phyloP scores from a whole-genome alignment of 1,140 invertebrate species.

The Bombus terrestris region DNA sequence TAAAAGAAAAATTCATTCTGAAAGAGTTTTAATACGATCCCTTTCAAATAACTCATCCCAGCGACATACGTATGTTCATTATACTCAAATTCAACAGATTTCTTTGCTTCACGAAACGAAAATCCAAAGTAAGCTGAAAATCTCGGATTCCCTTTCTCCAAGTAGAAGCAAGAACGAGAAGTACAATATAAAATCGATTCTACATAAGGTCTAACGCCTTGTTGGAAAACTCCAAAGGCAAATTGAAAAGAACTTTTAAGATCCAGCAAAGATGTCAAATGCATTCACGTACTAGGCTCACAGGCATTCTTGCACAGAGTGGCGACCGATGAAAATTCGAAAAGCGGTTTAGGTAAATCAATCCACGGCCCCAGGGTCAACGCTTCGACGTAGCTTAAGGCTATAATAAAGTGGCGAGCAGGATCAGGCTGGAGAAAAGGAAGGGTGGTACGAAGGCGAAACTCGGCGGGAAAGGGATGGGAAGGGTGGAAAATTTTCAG shows the following conservation, averaged over 20 bases:
- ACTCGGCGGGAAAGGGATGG: constrained; percentile 3
- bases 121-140: neutral
- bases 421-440: constrained; percentile 3
- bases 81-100: neutral
- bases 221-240: neutral
- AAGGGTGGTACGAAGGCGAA: constrained; percentile 23
- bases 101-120: neutral
- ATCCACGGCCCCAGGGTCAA: constrained; percentile 61
- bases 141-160: neutral
- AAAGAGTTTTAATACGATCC: neutral
- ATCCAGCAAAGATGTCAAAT: constrained; percentile 68
- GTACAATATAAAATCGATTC: neutral
- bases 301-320: neutral
- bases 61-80: too few species aligned
- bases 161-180: too few species aligned
- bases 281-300: constrained; percentile 42
- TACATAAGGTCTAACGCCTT: constrained; percentile 18
- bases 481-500: constrained; percentile 47
- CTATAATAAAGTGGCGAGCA: constrained; percentile 65
- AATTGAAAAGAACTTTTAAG: neutral
- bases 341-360: constrained; percentile 75
- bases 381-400: constrained; percentile 59
- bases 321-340: constrained; percentile 72
- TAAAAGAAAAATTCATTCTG: neutral
- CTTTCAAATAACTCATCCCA: neutral